Percentiles rank a stretch among this genome's conserved stretches.
phyloP scores from a whole-genome alignment of 2,888 invertebrate species.

The Brenthis ino region DNA sequence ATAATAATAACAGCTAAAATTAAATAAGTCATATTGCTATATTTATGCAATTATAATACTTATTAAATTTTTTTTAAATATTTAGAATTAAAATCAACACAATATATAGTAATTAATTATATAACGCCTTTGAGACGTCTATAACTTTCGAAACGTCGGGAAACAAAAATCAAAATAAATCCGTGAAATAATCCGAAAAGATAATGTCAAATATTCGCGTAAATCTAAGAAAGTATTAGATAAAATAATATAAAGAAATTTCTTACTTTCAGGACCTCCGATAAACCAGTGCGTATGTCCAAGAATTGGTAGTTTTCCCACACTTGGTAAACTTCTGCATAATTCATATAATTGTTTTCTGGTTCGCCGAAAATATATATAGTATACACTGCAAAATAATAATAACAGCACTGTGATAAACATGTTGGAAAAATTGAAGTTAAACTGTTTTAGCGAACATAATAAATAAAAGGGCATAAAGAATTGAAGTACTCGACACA shows the following conservation, averaged over 20 bases:
- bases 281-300: conserved; percentile 69
- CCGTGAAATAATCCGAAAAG: neutral
- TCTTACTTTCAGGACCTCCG: conserved; percentile 68
- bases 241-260: neutral
- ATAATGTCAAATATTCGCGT: too few relatives aligned
- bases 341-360: conserved; percentile 58
- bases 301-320: conserved; percentile 57
- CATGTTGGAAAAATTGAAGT: conserved; percentile 46
- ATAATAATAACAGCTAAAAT: too few relatives aligned
- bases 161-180: too few relatives aligned
- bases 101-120: too few relatives aligned
- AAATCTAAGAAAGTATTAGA: neutral
- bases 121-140: too few relatives aligned
- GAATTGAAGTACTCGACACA: conserved; percentile 22
- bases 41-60: too few relatives aligned
- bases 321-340: conserved; percentile 51
- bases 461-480: neutral
- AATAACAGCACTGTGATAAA: conserved; percentile 51
- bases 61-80: too few relatives aligned
- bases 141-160: too few relatives aligned
- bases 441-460: neutral
- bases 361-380: conserved; percentile 54
- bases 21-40: too few relatives aligned
- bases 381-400: conserved; percentile 52
- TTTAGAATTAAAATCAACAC: too few relatives aligned